Base-by-base conservation (phyloP, 2,888 invertebrate species). In the Tinea trinotella region DNA sequence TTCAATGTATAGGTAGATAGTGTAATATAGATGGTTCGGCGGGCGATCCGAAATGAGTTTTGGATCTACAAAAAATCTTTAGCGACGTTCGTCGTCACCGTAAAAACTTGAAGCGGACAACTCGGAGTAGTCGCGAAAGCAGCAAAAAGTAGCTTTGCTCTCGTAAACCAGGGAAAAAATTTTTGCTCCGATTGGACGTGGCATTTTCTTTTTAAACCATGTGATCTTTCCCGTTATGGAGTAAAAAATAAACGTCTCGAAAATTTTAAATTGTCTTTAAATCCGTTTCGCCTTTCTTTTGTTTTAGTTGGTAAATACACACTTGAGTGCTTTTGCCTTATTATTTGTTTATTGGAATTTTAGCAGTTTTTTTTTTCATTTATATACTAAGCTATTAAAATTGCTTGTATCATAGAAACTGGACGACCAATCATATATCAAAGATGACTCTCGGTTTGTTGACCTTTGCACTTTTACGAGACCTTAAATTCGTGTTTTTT, bases 21-120 rank as follows among this genome's bases (percentile, higher is more conserved):
- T 3, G 22, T 22, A 22, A 81, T 77, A 71, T 81, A 74, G 74
- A 65, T 70, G 71, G 74, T 79, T 53, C 52, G 35, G 30, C 34
- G 72, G 76, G 73, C 71, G 67, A 64, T 66, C 67, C 62, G 68
- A 71, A 76, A 79, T 79, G 79, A 78, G 74, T 71, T 74, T 56
- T 49, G 19, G 46, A 24, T 24, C 17, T n/a, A 34, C 56, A 56
- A 56, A 56, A 56, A 56, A 56, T 20, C 30, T n/a, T 40, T 18
- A 15, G 34, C 52, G 44, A 17, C 34, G 35, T 35, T 20, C 34
- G 35, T 13, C 49, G 13, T 19, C 24, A 17, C 24, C 10, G 56
- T 52, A 56, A 56, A 56, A 56, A 56, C 54, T 52, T 24, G 50
- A 30, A 20, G 40, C 44, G 52, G 53, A 54, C 56, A 44, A 54